Conservation (phyloP, 2,888 invertebrate species). For the Apodemia hepburni region DNA sequence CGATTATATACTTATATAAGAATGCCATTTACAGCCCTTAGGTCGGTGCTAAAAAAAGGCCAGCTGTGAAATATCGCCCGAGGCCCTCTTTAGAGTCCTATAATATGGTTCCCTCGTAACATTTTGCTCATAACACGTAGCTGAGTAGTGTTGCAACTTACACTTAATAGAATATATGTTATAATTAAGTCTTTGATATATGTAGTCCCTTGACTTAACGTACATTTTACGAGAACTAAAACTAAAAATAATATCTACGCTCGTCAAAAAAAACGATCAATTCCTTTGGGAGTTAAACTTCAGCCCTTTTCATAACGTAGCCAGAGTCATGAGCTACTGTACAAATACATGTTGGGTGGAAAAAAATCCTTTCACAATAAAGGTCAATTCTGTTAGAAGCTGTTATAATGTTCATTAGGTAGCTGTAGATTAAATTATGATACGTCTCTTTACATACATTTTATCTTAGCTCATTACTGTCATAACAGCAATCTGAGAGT, state of each 20-base stretch:
- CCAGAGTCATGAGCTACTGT: too few relatives aligned
- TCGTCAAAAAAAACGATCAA: too few relatives aligned
- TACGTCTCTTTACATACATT: neutral
- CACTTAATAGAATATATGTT: neutral
- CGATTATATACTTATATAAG: constrained; percentile 3
- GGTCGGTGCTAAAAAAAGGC: constrained; percentile 9
- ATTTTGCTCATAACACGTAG: neutral
- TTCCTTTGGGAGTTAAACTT: too few relatives aligned
- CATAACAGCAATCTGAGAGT: neutral
- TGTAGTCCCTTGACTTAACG: too few relatives aligned
- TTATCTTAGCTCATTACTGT: neutral
- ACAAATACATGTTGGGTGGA: too few relatives aligned
- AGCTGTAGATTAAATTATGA: too few relatives aligned
- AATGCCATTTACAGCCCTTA: constrained; percentile 12
- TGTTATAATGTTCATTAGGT: too few relatives aligned
- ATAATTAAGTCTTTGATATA: neutral
- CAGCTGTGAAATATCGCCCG: constrained; percentile 13
- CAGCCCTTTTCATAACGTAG: too few relatives aligned
- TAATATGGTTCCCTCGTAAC: constrained; percentile 4
- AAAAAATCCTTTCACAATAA: too few relatives aligned
- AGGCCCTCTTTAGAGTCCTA: constrained; percentile 3
- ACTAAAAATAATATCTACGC: too few relatives aligned
- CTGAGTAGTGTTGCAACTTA: neutral
- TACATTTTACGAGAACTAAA: too few relatives aligned
- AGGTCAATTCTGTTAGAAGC: too few relatives aligned